Base-by-base conservation (phyloP, 2,888 invertebrate genomes). In the Caenorhabditis macrosperma region DNA sequence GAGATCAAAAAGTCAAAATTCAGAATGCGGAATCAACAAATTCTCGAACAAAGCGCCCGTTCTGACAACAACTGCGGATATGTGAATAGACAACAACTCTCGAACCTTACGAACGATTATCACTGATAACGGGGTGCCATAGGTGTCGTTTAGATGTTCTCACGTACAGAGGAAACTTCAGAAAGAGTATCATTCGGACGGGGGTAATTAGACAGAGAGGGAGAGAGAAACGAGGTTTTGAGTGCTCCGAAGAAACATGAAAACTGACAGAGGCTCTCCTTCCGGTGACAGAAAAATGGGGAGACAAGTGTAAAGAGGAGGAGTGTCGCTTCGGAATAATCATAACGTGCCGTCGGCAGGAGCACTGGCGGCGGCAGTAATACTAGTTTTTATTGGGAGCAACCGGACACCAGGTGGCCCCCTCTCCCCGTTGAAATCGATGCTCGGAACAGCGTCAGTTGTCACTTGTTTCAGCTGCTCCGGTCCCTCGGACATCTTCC, bases 401-500 rank as follows among this genome's bases (percentile, higher is more conserved):
- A 38, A 69, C 68, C 69, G 38, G 69, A 71, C 54, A 71, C 69
- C 41, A 44, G 41, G 33, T 68, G 68, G 52, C 38, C 24, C 59
- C 38, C 17, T 26, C 28, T 12, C 44, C 55, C n/a, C n/a, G n/a
- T 41, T 38, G 59, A 60, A 54, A 55, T 55, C 55, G 15, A 52
- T 10, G 20, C 28, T 35, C 54, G 41, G 15, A 41, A n/a, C n/a
- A n/a, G 26, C 10, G 61, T 61, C 63, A 72, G 63, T 72, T 72
- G 55, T 63, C 63, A 60, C 24, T 41, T 54, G 44, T 81, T 82
- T 55, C 80, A 88, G 88, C 64, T 88, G 6, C 35, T 89, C 4
- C 67, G 68, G 30, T 72, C 79, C 24, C 79, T 92, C 81, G 90
- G 90, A 57, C 88, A 88, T 52, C 87, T 91, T 24, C 88, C 89